A percentile compares a stretch with the other conserved stretches of the same genome.
Conservation (phyloP, 2,797 vertebrate species). For the Pterois miles region DNA sequence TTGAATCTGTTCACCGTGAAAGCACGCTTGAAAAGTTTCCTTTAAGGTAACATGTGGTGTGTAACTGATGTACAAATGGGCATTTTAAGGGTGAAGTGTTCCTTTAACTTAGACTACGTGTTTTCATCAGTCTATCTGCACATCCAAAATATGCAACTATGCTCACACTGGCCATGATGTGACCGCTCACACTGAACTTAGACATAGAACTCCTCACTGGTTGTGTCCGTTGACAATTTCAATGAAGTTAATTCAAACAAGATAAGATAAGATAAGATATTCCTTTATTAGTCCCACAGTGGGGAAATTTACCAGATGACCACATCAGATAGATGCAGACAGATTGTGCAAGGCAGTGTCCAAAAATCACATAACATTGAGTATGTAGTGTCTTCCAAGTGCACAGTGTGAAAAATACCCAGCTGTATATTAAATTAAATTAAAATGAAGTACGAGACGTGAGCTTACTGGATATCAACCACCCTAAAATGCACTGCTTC, state of each 20-base stretch:
- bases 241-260: neutral
- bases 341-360: neutral
- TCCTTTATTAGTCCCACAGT: no score
- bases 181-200: neutral
- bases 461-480: neutral
- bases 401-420: neutral
- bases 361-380: neutral
- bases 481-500: neutral
- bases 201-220: neutral
- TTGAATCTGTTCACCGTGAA: no score
- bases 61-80: no score
- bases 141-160: neutral
- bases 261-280: no score
- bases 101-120: neutral
- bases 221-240: neutral
- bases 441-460: neutral
- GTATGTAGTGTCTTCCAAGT: neutral
- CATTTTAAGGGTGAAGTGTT: no score
- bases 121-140: neutral
- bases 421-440: neutral
- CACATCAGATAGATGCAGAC: neutral
- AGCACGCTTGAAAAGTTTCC: no score
- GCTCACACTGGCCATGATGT: neutral
- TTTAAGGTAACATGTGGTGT: no score
- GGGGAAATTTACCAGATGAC: no score